Conservation (phyloP, 2,113 vertebrate genomes). For the Mesocricetus auratus region DNA sequence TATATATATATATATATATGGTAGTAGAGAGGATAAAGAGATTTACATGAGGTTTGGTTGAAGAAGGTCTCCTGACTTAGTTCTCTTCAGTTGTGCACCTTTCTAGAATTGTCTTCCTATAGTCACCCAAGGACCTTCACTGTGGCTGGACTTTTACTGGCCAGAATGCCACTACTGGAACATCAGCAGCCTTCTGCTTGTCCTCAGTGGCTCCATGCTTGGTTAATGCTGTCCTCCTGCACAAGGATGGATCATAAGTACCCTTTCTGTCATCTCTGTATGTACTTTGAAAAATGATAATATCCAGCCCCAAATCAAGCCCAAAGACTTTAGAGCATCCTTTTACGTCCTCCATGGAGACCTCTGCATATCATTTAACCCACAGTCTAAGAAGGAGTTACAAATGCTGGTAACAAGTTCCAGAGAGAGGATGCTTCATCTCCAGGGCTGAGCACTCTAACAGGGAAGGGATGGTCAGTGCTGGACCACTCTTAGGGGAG, state of each 20-base stretch:
- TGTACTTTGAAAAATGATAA: fast-evolving
- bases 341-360: neutral
- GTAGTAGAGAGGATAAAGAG: neutral
- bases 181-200: fast-evolving
- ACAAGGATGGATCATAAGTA: neutral
- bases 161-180: too few species aligned
- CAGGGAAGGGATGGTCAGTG: neutral
- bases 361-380: fast-evolving
- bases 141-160: neutral
- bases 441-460: neutral
- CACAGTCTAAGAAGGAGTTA: neutral
- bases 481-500: too few species aligned
- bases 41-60: neutral
- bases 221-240: fast-evolving
- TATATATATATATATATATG: neutral
- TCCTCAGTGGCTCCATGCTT: neutral
- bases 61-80: neutral
- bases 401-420: neutral
- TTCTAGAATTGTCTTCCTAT: neutral
- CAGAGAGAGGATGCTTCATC: neutral
- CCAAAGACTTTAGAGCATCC: fast-evolving
- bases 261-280: neutral
- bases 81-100: neutral
- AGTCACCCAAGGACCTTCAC: too few species aligned
- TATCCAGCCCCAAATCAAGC: neutral